Evolutionary conservation across 2,113 vertebrate genomes (phyloP), one percentile per base, ranked within the genome.

Genomic region (Ploceus nigricollis): DNA sequence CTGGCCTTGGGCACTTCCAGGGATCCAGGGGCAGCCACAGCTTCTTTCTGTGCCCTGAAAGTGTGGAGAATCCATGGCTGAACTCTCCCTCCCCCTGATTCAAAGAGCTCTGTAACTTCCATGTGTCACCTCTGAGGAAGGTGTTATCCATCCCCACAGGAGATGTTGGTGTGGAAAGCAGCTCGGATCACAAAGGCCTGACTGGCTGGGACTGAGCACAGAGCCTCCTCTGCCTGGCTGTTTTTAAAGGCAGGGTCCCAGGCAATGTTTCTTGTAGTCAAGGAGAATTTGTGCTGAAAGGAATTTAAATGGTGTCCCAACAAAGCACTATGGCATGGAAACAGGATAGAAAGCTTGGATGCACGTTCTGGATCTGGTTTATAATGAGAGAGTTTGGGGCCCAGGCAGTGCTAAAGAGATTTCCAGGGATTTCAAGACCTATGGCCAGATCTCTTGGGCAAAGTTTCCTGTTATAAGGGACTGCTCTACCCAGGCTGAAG

Each of bases 181-280:
- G 64, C 72, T 87, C 81, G 31, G 77, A 47, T 60, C 87, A 88
- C 61, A 76, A 40, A 80, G 39, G 21, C 37, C n/a, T 82, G 79
- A 11, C 33, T 37, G 31, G 31, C 39, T 60, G 50, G 70, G 71
- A 15, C 3, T 12, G 79, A 92, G 71, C 16, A 3, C 35, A 44
- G 71, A 53, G 58, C 44, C 24, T 83, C 64, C 51, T 72, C 87
- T 44, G 23, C 71, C 72, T 33, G 6, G 13, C 80, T 92, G 63
- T 56, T 94, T 92, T 72, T 73, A 83, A 83, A 88, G 86, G 86
- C 66, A 96, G 35, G 48, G 68, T 82, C 93, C 53, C 78, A 76
- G 61, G 5, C 86, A 88, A 60, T 76, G 64, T 96, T 95, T 81
- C 54, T 61, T 66, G 80, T 73, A 89, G 93, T 73, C 76, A 91